Conservation (phyloP, 2,797 vertebrate genomes). For the Schizopygopsis malacanthus region DNA sequence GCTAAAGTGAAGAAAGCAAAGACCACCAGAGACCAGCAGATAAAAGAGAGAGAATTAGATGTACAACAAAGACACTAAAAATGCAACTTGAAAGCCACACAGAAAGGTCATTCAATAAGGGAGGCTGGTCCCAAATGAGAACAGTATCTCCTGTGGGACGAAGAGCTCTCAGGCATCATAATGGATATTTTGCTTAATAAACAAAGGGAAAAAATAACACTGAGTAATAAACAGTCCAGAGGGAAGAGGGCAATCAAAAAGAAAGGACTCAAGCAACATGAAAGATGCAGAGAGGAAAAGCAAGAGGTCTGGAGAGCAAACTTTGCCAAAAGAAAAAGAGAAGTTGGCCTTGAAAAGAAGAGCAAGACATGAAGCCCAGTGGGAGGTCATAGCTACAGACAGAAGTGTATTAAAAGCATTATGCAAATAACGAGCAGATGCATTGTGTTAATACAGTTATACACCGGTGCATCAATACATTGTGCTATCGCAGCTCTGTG, state of each 20-base stretch:
- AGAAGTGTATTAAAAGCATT: constrained; percentile 4
- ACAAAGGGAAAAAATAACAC: constrained; percentile 39
- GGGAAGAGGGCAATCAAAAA: constrained; percentile 35
- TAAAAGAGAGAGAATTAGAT: constrained; percentile 9
- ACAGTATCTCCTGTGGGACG: constrained; percentile 46
- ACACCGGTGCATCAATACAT: constrained; percentile 2
- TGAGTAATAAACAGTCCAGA: constrained; percentile 44
- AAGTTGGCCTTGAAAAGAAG: constrained; percentile 1
- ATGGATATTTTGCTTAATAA: constrained; percentile 53
- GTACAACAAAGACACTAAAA: constrained; percentile 21
- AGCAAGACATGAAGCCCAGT: constrained; percentile 10
- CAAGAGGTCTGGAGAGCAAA: constrained; percentile 18
- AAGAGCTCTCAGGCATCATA: constrained; percentile 44
- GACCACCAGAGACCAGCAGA: not conserved
- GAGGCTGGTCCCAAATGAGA: constrained; percentile 32
- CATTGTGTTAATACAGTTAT: not conserved
- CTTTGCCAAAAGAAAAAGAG: constrained; percentile 15
- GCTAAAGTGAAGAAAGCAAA: constrained; percentile 31
- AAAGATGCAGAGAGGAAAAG: not conserved
- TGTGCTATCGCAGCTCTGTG: not conserved
- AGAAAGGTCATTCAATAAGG: constrained; percentile 43
- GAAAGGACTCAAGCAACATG: constrained; percentile 38
- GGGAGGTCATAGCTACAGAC: not conserved
- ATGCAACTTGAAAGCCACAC: constrained; percentile 30
- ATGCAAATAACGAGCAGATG: not conserved